Evolutionary conservation across 1,140 invertebrate species (phyloP).

Genomic region (Lethrus apterus): DNA sequence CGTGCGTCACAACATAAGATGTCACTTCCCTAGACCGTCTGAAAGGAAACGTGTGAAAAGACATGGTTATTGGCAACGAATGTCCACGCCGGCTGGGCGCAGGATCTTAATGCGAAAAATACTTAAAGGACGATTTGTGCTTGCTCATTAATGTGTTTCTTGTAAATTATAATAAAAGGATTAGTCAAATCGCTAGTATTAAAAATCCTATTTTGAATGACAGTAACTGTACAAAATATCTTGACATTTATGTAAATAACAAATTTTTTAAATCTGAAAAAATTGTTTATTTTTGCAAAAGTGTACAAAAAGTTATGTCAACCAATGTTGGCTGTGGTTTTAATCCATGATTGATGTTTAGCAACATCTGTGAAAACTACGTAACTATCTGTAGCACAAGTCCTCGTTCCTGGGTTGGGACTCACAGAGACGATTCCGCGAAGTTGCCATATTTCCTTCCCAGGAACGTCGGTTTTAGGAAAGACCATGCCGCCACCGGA

Average conservation of each 20-base stretch:
- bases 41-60: constrained; percentile 61
- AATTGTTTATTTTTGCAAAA: no score
- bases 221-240: no score
- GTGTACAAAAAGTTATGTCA: no score
- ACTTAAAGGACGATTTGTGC: constrained; percentile 60
- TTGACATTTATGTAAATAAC: no score
- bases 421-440: constrained; percentile 52
- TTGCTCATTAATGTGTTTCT: constrained; percentile 53
- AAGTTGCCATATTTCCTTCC: constrained; percentile 43
- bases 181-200: no score
- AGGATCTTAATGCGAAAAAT: constrained; percentile 65
- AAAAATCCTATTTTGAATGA: no score
- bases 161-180: background rate
- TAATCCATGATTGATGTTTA: constrained; percentile 52
- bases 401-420: constrained; percentile 41
- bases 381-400: constrained; percentile 49
- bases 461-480: constrained; percentile 2
- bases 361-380: constrained; percentile 52
- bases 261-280: no score
- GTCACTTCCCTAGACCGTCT: constrained; percentile 64
- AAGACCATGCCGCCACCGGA: constrained; percentile 51
- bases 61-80: constrained; percentile 60
- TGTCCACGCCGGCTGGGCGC: constrained; percentile 59
- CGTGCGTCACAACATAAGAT: constrained; percentile 47
- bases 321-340: constrained; percentile 5